Base-by-base conservation (phyloP, 2,888 invertebrate species). In the Zootermopsis nevadensis region DNA sequence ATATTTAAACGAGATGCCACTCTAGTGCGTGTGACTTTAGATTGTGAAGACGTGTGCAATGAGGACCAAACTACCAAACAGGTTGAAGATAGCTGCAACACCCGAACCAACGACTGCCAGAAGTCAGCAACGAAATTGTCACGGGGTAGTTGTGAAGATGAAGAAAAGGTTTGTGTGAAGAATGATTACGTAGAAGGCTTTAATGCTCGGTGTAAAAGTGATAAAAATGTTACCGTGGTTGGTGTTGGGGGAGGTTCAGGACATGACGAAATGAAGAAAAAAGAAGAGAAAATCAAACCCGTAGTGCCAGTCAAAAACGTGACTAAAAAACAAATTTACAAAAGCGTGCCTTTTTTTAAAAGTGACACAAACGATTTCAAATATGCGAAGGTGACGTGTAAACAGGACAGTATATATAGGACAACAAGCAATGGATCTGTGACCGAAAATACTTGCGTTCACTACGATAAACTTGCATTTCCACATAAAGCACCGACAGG, bases 281-380 rank as follows among this genome's bases (percentile, higher is more conserved):
- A 48, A 35, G 8, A 67, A 33, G 30, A 42, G 33, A 69, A 42
- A 55, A 72, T 15, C 38, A 55, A 55, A 48, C 69, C 72, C 30
- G 53, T 33, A 53, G 53, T 53, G 74, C 53, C 82, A 27, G n/a
- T 55, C 30, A 38, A 77, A 74, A 60, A 53, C 10, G 48, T 33
- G 30, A 66, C 30, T n/a, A 79, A 38, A 89, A 87, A 86, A 87
- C 90, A 31, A 33, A 22, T 74, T 3, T 12, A 38, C 2, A 74
- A 38, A 74, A 38, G n/a, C 4, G 15, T 74, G 24, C n/a, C 15
- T 10, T n/a, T 10, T 38, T n/a, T 24, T 3, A 74, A 38, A 74
- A 38, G 38, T 8, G n/a, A n/a, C 24, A 38, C 1, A 30, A 35
- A 38, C 8, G 74, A 74, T n/a, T 22, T 4, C 7, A 74, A 38